A percentile compares a stretch with the other conserved stretches of the same genome.
phyloP scores from a whole-genome alignment of 2,797 vertebrate genomes.

The Sardinella longiceps region DNA sequence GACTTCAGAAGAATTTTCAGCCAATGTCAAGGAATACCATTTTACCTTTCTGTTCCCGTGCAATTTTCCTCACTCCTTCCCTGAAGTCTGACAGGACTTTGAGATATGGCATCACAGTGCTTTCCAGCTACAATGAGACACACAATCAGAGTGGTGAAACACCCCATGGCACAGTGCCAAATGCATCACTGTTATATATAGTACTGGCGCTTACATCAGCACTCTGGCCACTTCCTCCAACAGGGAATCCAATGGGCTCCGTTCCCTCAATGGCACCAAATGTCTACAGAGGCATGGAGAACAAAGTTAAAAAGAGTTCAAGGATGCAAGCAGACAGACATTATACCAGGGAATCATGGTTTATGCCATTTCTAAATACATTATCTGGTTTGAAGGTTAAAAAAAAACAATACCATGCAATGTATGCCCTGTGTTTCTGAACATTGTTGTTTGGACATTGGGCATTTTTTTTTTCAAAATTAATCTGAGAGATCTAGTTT shows the following conservation, averaged over 20 bases:
- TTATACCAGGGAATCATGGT: not conserved
- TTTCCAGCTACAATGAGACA: constrained; percentile 80
- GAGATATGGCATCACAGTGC: constrained; percentile 91
- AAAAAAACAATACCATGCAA: no score
- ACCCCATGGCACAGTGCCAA: not conserved
- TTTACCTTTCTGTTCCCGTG: constrained; percentile 89
- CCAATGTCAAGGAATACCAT: not conserved
- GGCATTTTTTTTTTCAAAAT: no score
- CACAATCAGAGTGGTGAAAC: not conserved
- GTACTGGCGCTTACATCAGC: constrained; percentile 79
- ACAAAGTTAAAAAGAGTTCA: not conserved
- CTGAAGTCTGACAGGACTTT: constrained; percentile 90
- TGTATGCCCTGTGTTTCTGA: no score
- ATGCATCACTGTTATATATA: not conserved
- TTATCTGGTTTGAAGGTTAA: not conserved
- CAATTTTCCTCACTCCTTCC: constrained; percentile 86
- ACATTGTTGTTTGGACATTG: no score
- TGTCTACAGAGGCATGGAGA: constrained; percentile 69
- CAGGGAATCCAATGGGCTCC: constrained; percentile 88
- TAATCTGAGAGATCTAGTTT: no score
- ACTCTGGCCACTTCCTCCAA: constrained; percentile 76
- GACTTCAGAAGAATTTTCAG: no score
- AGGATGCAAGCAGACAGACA: not conserved
- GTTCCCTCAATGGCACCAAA: constrained; percentile 91
- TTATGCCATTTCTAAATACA: not conserved